phyloP scores from a whole-genome alignment of 2,888 invertebrate genomes.

The Leptinotarsa juncta region DNA sequence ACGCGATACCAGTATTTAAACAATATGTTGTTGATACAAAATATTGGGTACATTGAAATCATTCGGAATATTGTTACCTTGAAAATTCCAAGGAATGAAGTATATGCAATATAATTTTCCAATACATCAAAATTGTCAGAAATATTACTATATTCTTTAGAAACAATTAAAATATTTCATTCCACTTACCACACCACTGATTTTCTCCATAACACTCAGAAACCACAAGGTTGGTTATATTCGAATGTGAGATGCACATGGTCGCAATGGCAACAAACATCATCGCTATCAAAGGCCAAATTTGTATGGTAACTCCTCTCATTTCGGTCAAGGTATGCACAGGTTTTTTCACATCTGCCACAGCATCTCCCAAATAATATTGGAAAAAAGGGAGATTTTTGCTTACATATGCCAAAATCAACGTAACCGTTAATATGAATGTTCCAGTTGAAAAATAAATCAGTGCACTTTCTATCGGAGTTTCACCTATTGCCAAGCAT shows the following conservation, averaged over 20 bases:
- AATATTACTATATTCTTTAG: too few relatives aligned
- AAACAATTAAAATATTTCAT: not conserved
- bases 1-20: too few relatives aligned
- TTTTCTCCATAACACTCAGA: constrained; percentile 46
- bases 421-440: constrained; percentile 30
- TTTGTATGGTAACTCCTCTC: constrained; percentile 24
- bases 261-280: constrained; percentile 35
- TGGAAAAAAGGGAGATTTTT: constrained; percentile 24
- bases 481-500: constrained; percentile 40
- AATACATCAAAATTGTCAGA: too few relatives aligned
- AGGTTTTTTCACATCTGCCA: not conserved
- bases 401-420: constrained; percentile 27
- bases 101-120: too few relatives aligned
- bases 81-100: too few relatives aligned
- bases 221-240: constrained; percentile 46
- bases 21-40: too few relatives aligned
- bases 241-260: constrained; percentile 40
- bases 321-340: constrained; percentile 17
- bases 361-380: constrained; percentile 19
- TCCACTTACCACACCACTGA: constrained; percentile 44
- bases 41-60: too few relatives aligned
- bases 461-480: constrained; percentile 40
- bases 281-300: constrained; percentile 43
- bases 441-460: constrained; percentile 44
- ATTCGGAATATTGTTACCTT: too few relatives aligned